Evolutionary conservation across 2,797 vertebrate genomes (phyloP).

Genomic region (Forpus xanthops): DNA sequence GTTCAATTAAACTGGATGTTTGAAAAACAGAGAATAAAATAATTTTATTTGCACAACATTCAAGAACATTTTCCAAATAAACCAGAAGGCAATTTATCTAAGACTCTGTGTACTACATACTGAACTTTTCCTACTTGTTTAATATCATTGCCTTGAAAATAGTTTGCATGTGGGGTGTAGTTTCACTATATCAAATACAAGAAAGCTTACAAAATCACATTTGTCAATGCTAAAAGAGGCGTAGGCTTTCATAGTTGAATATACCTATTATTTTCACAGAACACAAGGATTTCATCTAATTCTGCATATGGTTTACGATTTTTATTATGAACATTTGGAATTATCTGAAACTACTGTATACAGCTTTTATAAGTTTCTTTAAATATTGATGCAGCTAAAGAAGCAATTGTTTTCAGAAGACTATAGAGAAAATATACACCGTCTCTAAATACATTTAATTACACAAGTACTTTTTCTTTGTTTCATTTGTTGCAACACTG

Average conservation of each 20-base stretch:
- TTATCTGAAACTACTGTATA: background rate
- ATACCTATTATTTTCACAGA: background rate
- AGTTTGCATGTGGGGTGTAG: background rate
- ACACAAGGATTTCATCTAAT: background rate
- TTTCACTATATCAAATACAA: background rate
- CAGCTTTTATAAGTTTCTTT: background rate
- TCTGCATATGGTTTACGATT: fast-evolving
- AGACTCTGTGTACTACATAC: background rate
- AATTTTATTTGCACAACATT: slow-evolving; percentile 14
- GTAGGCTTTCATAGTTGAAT: background rate
- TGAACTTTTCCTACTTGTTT: slow-evolving; percentile 7
- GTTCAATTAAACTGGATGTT: slow-evolving; percentile 59
- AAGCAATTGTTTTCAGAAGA: background rate
- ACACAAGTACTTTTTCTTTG: background rate
- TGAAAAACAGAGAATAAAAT: background rate
- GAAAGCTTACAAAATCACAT: background rate
- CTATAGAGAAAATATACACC: background rate
- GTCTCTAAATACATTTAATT: background rate
- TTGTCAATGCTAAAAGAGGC: background rate
- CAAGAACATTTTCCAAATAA: slow-evolving; percentile 46
- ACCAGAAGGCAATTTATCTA: slow-evolving; percentile 38
- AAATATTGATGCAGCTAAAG: background rate
- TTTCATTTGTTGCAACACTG: background rate
- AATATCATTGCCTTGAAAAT: background rate
- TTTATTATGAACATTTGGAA: background rate